These are phyloP conservation scores for Stegodyphus mimosarum DNA, from an alignment of 1,140 invertebrate species.

Conservation along the genomic window DNA sequence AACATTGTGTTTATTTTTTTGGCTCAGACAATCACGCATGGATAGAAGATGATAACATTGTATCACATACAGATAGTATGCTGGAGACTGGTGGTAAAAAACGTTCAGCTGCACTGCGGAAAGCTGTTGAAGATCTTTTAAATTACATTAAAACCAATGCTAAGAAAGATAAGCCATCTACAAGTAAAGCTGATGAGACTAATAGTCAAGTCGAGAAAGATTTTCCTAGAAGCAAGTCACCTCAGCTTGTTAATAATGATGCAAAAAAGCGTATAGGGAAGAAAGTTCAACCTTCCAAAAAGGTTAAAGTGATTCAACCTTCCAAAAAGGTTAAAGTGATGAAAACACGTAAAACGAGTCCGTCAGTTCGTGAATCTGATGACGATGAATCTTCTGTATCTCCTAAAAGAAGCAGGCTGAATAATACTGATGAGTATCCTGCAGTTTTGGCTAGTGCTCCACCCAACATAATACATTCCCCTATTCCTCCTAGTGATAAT, in stretches of 20 bases:
- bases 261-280: neutral
- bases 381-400: neutral
- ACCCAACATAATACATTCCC: neutral
- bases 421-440: neutral
- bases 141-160: neutral
- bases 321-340: neutral
- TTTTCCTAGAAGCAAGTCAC: neutral
- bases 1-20: conserved; percentile 92
- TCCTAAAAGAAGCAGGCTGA: neutral
- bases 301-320: neutral
- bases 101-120: neutral
- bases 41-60: conserved; percentile 49
- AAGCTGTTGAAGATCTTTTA: neutral
- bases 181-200: neutral
- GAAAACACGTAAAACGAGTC: neutral
- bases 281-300: neutral
- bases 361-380: neutral
- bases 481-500: neutral
- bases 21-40: conserved; percentile 84
- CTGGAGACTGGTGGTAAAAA: neutral
- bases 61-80: neutral
- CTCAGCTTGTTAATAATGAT: neutral
- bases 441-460: neutral
- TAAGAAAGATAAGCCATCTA: neutral
- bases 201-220: neutral